Percentiles rank a stretch among this genome's conserved stretches.
Evolutionary conservation across 2,888 invertebrate species (phyloP).

Genomic region (Drosophila lutescens): DNA sequence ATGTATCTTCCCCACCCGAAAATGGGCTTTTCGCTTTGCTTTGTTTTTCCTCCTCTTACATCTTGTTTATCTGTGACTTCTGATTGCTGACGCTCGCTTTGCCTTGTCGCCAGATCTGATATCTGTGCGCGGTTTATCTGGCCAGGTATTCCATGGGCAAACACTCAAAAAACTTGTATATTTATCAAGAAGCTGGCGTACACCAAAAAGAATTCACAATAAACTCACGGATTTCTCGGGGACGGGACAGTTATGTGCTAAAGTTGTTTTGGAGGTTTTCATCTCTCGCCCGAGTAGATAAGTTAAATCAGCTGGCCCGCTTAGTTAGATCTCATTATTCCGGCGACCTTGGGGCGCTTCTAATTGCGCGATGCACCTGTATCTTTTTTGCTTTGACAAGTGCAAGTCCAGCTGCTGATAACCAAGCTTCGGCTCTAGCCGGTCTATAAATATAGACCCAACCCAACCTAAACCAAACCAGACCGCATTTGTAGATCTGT

Average conservation of each 20-base stretch:
- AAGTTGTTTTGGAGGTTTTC: conserved; percentile 17
- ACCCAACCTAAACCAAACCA: background rate
- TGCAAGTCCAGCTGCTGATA: conserved; percentile 35
- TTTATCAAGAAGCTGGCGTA: conserved; percentile 35
- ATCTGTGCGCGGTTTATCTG: conserved; percentile 28
- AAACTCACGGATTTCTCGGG: conserved; percentile 15
- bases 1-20: conserved; percentile 15
- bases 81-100: conserved; percentile 40
- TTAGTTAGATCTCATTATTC: conserved; percentile 11
- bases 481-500: conserved; percentile 22
- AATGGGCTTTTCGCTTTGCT: background rate
- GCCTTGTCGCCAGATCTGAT: conserved; percentile 35
- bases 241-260: conserved; percentile 24
- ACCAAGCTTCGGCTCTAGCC: conserved; percentile 14
- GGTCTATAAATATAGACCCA: conserved; percentile 24
- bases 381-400: conserved; percentile 24
- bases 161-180: conserved; percentile 33
- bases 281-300: conserved; percentile 17
- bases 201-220: conserved; percentile 28
- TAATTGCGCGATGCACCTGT: conserved; percentile 32
- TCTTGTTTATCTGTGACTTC: conserved; percentile 22
- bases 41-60: conserved; percentile 12
- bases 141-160: conserved; percentile 33
- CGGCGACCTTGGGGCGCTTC: conserved; percentile 32
- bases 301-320: conserved; percentile 28